Evolutionary conservation across 2,113 vertebrate genomes (phyloP).

Genomic region (Ahaetulla prasina): DNA sequence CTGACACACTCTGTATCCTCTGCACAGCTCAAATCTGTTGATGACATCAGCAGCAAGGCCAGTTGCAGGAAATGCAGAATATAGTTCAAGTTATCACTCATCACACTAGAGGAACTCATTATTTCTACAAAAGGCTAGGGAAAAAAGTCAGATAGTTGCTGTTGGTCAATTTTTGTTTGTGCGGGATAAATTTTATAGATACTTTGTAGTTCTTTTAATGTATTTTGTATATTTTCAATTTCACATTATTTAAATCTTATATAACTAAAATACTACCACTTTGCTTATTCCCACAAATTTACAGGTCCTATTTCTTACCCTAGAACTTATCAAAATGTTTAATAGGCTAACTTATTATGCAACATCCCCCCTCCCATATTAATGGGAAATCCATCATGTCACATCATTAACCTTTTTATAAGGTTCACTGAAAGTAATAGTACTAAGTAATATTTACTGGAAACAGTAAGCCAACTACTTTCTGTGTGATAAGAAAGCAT

Average conservation of each 20-base stretch:
- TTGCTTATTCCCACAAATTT: neutral
- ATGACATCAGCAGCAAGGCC: neutral
- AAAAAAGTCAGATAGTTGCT: neutral
- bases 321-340: neutral
- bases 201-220: neutral
- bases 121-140: fast-evolving
- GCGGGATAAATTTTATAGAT: neutral
- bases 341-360: neutral
- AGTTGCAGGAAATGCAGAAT: conserved; percentile 36
- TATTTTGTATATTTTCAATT: neutral
- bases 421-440: neutral
- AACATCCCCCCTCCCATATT: neutral
- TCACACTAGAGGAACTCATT: conserved; percentile 12
- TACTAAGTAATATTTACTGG: neutral
- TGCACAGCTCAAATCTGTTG: neutral
- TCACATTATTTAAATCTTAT: neutral
- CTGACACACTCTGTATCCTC: neutral
- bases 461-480: conserved; percentile 8
- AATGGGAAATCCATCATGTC: neutral
- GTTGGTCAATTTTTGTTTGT: neutral
- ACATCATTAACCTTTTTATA: neutral
- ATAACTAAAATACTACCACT: neutral
- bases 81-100: conserved; percentile 3
- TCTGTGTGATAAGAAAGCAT: neutral
- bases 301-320: neutral